Evolutionary conservation across 2,888 invertebrate species (phyloP), one percentile per base, ranked within the genome.

Genomic region (Cosmia pyralina): DNA sequence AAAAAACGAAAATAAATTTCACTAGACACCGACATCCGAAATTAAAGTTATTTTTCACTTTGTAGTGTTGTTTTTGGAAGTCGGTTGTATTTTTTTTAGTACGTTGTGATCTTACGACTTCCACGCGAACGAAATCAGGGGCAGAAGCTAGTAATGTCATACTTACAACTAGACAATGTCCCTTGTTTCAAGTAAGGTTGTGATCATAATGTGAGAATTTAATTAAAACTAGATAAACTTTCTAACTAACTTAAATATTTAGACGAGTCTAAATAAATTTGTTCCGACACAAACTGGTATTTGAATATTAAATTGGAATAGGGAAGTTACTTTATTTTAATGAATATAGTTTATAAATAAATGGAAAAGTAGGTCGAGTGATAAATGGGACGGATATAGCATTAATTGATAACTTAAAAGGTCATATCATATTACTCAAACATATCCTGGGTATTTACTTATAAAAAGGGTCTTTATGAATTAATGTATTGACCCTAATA

Each of bases 221-320:
- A 67, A 77, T 77, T 62, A 62, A 50, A 44, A 64, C n/a, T 44
- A 34, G 41, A 60, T 53, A 57, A 57, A 59, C 58, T 64, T 64
- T 77, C 1, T 59, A 59, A 64, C 22, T 64, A 44, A 59, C n/a
- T 59, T 58, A 55, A 62, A 55, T 76, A 46, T 76, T 64, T 48
- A 58, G 52, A 48, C 53, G 13, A 64, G 41, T 53, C 69, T 57
- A 28, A 55, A 75, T 19, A 74, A 63, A 64, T 60, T 76, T 44
- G 46, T 38, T 52, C 1, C 10, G 46, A 34, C 28, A 19, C 11
- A 58, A 59, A 69, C 41, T 48, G 13, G 28, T 69, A 19, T 58
- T 58, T 62, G 7, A 28, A 28, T 62, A 52, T 57, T 46, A 44
- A n/a, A 46, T 77, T 57, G 11, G 48, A 38, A 38, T 38, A 38